Conservation (phyloP, 2,888 invertebrate species). For the Polydrusus cervinus region DNA sequence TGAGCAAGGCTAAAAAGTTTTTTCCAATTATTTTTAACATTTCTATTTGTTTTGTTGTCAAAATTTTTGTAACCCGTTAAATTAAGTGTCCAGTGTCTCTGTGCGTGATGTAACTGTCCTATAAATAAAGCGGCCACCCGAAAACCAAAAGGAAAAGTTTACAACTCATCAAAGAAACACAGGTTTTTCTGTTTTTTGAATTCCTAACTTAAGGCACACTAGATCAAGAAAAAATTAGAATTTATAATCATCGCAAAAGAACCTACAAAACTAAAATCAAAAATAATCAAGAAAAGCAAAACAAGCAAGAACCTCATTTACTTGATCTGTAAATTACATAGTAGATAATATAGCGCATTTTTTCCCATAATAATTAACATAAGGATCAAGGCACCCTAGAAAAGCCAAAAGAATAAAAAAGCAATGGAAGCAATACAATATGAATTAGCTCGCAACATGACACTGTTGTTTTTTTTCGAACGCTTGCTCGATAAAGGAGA, state of each 20-base stretch:
- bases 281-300: constrained; percentile 32
- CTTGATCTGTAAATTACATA: constrained; percentile 18
- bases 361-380: background rate
- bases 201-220: constrained; percentile 20
- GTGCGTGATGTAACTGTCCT: constrained; percentile 39
- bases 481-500: constrained; percentile 97
- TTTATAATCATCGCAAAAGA: background rate
- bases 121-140: constrained; percentile 20
- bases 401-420: constrained; percentile 9
- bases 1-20: constrained; percentile 61
- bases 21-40: constrained; percentile 60
- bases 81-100: constrained; percentile 38
- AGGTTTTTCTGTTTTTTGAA: constrained; percentile 32
- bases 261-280: constrained; percentile 1
- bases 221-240: constrained; percentile 13
- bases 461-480: constrained; percentile 98
- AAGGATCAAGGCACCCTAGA: background rate
- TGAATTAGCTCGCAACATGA: constrained; percentile 95
- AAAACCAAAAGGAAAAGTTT: constrained; percentile 38
- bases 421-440: constrained; percentile 94
- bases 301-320: constrained; percentile 20
- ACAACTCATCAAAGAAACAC: constrained; percentile 49
- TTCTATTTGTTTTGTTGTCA: constrained; percentile 56
- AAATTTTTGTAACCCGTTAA: constrained; percentile 51
- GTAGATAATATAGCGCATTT: no score